phyloP scores from a whole-genome alignment of 2,888 invertebrate species.

The Acleris literana region DNA sequence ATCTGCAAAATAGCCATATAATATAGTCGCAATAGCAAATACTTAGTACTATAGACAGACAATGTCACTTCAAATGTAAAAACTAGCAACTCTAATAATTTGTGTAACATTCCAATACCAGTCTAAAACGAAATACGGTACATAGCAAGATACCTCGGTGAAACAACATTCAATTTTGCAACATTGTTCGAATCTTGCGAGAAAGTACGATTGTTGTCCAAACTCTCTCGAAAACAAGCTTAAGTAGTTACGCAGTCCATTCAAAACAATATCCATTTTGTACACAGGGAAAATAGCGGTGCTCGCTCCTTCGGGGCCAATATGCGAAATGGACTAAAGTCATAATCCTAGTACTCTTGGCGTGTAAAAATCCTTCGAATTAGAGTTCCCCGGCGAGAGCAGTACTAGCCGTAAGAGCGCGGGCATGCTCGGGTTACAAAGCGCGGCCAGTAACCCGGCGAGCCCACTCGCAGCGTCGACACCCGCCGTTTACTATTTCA shows the following conservation, averaged over 20 bases:
- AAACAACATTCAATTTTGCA: slow-evolving; percentile 26
- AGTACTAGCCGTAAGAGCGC: slow-evolving; percentile 48
- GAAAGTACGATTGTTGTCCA: slow-evolving; percentile 27
- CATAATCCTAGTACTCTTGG: slow-evolving; percentile 34
- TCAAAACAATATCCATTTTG: slow-evolving; percentile 22
- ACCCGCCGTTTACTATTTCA: slow-evolving; percentile 36
- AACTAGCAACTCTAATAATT: too few species aligned
- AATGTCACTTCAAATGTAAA: too few species aligned
- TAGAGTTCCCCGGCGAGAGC: slow-evolving; percentile 45
- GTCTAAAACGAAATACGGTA: slow-evolving; percentile 10
- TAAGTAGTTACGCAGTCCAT: slow-evolving; percentile 13
- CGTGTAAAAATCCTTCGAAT: slow-evolving; percentile 49
- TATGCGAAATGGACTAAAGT: slow-evolving; percentile 36
- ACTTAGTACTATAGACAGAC: too few species aligned
- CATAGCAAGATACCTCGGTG: slow-evolving; percentile 7
- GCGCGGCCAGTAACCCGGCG: slow-evolving; percentile 48
- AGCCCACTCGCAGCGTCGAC: slow-evolving; percentile 39
- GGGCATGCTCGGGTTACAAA: slow-evolving; percentile 53
- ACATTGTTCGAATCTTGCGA: slow-evolving; percentile 16
- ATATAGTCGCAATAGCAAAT: too few species aligned
- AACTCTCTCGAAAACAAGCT: slow-evolving; percentile 27
- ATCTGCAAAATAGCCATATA: too few species aligned
- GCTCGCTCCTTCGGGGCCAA: slow-evolving; percentile 30
- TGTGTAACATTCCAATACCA: neutral
- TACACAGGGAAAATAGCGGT: slow-evolving; percentile 20